Evolutionary conservation across 2,888 invertebrate genomes (phyloP).

Genomic region (Drosophila borealis): DNA sequence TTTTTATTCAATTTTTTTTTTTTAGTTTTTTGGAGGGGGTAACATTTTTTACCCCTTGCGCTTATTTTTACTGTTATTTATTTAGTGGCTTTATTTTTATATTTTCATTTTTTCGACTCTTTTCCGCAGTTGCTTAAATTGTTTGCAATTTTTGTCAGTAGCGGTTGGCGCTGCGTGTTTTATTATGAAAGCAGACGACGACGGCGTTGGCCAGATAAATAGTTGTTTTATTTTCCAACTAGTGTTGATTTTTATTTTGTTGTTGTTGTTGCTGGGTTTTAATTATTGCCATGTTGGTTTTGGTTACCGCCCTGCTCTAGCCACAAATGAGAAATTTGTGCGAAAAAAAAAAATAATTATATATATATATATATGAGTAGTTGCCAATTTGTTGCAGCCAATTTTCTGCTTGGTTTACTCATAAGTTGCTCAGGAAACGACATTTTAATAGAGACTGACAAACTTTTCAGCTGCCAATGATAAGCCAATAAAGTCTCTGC

Average conservation of each 20-base stretch:
- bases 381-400: slow-evolving; percentile 54
- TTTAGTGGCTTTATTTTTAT: slow-evolving; percentile 57
- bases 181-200: slow-evolving; percentile 73
- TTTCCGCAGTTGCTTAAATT: slow-evolving; percentile 67
- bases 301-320: slow-evolving; percentile 18
- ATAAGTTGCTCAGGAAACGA: slow-evolving; percentile 1
- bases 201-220: slow-evolving; percentile 61
- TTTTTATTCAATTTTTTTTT: slow-evolving; percentile 16
- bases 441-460: slow-evolving; percentile 30
- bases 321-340: slow-evolving; percentile 61
- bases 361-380: slow-evolving; percentile 20
- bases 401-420: slow-evolving; percentile 43
- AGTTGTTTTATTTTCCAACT: slow-evolving; percentile 42
- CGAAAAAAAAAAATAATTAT: slow-evolving; percentile 6
- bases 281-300: slow-evolving; percentile 65
- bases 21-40: slow-evolving; percentile 31
- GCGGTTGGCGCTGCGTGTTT: slow-evolving; percentile 68
- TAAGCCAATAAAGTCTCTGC: slow-evolving; percentile 16
- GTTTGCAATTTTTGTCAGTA: slow-evolving; percentile 76
- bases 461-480: slow-evolving; percentile 25
- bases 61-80: slow-evolving; percentile 62
- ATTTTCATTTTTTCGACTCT: slow-evolving; percentile 24
- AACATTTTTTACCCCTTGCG: slow-evolving; percentile 48
- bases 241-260: slow-evolving; percentile 2
- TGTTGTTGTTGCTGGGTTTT: slow-evolving; percentile 45